Evolutionary conservation across 1,140 invertebrate genomes (phyloP).

Genomic region (Ylistrum balloti): DNA sequence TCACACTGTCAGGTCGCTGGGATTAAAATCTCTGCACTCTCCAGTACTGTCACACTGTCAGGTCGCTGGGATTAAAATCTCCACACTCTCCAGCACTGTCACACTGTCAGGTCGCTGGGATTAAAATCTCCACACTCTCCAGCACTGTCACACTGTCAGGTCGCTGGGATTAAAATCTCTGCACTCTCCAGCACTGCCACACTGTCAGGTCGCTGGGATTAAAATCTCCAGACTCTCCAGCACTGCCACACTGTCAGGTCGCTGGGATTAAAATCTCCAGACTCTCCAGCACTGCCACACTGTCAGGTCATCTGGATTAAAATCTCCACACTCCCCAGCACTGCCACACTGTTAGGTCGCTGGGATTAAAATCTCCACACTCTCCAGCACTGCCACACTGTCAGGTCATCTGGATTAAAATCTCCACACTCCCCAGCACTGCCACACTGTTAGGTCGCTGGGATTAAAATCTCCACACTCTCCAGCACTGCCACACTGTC

Average conservation of each 20-base stretch:
- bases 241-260: not conserved
- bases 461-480: too few relatives aligned
- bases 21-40: too few relatives aligned
- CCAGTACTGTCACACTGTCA: not conserved
- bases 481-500: not conserved
- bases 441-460: not conserved
- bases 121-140: too few relatives aligned
- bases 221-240: not conserved
- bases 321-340: not conserved
- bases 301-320: not conserved
- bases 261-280: too few relatives aligned
- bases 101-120: not conserved
- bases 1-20: not conserved
- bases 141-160: not conserved
- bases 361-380: too few relatives aligned
- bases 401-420: not conserved
- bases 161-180: too few relatives aligned
- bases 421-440: not conserved
- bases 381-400: not conserved
- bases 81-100: not conserved
- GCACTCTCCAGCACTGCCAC: not conserved
- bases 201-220: not conserved
- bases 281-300: not conserved
- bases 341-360: not conserved
- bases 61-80: too few relatives aligned